phyloP scores from a whole-genome alignment of 64 coral and sea anemone genomes.

The Orbicella faveolata region DNA sequence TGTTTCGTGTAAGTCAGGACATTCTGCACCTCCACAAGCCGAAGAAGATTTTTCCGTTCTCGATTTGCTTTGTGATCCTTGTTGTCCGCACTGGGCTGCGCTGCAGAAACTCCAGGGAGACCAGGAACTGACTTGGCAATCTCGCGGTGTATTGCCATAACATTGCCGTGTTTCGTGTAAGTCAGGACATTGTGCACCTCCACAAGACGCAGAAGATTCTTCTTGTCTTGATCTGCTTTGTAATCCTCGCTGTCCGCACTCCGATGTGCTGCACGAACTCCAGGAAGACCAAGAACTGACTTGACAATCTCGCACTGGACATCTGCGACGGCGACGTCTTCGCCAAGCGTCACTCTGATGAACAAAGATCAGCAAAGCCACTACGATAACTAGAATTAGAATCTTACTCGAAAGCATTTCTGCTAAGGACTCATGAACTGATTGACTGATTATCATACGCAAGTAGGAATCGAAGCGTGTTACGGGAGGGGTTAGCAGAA shows the following conservation, averaged over 20 bases:
- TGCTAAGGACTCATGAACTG: not conserved
- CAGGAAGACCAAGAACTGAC: constrained; percentile 1
- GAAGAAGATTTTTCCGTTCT: not conserved
- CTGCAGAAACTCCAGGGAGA: not conserved
- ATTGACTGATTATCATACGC: too few relatives aligned
- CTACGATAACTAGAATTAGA: not conserved
- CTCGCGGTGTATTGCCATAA: not conserved
- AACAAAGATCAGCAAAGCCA: not conserved
- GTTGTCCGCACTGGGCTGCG: not conserved
- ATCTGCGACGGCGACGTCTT: constrained; percentile 1
- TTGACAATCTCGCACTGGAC: not conserved
- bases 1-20: not conserved
- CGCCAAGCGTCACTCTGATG: not conserved
- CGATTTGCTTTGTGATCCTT: not conserved
- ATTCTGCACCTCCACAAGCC: not conserved
- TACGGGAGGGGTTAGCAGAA: too few relatives aligned
- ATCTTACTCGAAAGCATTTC: not conserved
- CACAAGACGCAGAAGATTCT: not conserved
- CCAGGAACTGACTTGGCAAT: constrained; percentile 1
- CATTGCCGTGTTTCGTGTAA: not conserved
- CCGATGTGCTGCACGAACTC: not conserved
- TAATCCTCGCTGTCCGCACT: not conserved
- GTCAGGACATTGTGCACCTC: not conserved
- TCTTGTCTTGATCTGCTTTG: not conserved
- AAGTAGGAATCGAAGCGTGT: too few relatives aligned